Evolutionary conservation across 2,113 vertebrate species (phyloP).

Genomic region (Ageneiosus marmoratus): DNA sequence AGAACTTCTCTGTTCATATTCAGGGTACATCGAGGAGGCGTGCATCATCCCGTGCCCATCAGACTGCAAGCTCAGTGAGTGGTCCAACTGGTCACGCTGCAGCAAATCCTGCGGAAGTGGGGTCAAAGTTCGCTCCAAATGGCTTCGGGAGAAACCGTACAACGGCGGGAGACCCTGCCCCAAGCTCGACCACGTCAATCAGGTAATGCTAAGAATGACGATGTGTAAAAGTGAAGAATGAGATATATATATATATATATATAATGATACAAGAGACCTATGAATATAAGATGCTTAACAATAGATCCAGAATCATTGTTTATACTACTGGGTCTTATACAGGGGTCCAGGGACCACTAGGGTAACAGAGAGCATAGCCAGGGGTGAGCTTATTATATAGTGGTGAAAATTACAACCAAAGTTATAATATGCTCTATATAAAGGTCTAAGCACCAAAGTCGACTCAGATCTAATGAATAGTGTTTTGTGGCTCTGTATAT

Average conservation of each 20-base stretch:
- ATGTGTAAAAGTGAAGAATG: background rate
- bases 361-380: background rate
- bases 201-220: constrained; percentile 71
- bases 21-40: constrained; percentile 93
- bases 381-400: background rate
- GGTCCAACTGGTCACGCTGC: constrained; percentile 98
- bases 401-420: background rate
- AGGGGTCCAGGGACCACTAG: background rate
- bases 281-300: background rate
- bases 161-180: constrained; percentile 95
- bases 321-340: background rate
- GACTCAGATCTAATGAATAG: background rate
- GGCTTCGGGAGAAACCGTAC: constrained; percentile 95
- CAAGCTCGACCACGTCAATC: constrained; percentile 94
- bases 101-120: constrained; percentile 98
- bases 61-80: constrained; percentile 97
- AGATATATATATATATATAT: background rate
- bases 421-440: background rate
- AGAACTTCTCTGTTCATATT: background rate
- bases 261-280: background rate
- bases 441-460: background rate
- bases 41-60: constrained; percentile 96
- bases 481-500: no score
- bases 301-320: background rate
- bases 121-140: constrained; percentile 96